Evolutionary conservation across 2,888 invertebrate species (phyloP).

Genomic region (Drosophila pseudotalamancana): DNA sequence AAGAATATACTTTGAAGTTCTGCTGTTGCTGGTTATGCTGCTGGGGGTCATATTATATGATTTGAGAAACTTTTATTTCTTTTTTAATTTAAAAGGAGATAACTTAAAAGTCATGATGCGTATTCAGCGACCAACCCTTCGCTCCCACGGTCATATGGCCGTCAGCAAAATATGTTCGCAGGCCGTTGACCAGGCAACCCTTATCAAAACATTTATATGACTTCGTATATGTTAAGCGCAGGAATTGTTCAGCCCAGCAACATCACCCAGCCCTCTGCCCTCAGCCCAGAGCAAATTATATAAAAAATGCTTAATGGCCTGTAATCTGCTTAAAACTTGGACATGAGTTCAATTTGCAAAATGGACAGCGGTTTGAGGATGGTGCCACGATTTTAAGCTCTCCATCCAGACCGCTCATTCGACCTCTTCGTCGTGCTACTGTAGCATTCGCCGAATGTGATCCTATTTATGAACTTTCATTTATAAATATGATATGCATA

Average conservation of each 20-base stretch:
- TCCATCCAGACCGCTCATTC: neutral
- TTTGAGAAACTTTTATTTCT: conserved; percentile 16
- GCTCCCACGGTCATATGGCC: conserved; percentile 28
- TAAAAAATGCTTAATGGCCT: conserved; percentile 79
- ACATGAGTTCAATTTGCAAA: conserved; percentile 78
- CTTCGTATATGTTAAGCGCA: conserved; percentile 72
- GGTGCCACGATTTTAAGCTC: conserved; percentile 52
- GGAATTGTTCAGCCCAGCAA: conserved; percentile 43
- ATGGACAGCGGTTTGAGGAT: conserved; percentile 53
- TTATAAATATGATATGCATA: conserved; percentile 9
- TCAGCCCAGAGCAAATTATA: conserved; percentile 27
- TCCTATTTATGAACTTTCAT: conserved; percentile 68
- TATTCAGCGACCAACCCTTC: conserved; percentile 64
- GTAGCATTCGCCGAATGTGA: conserved; percentile 32
- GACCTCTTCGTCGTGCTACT: conserved; percentile 1
- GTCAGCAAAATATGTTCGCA: conserved; percentile 57
- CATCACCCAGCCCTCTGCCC: neutral
- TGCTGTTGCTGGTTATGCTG: conserved; percentile 1
- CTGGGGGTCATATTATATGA: conserved; percentile 41
- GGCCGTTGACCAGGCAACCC: conserved; percentile 69
- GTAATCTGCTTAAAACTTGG: conserved; percentile 82
- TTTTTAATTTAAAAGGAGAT: conserved; percentile 70
- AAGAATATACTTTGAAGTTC: conserved; percentile 65
- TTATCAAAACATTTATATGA: conserved; percentile 81
- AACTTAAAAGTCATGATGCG: conserved; percentile 81